These are phyloP conservation scores for Apomyelois bistriatella DNA, from an alignment of 2,888 invertebrate species.

Conservation along the genomic window DNA sequence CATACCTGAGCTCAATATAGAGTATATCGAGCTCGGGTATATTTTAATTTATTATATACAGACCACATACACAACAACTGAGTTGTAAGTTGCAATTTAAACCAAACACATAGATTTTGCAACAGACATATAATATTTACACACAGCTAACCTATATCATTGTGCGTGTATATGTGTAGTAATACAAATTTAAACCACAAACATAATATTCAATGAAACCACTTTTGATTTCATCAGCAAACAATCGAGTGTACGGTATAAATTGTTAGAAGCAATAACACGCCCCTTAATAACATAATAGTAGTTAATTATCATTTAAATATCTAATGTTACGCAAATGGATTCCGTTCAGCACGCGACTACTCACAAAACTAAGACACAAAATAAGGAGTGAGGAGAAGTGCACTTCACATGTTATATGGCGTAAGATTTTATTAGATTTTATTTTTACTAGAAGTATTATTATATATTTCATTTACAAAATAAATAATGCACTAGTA, in stretches of 20 bases:
- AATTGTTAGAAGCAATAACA: conserved; percentile 40
- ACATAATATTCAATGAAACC: conserved; percentile 17
- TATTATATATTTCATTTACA: too few relatives aligned
- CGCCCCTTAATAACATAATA: conserved; percentile 55
- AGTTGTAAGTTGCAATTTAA: too few relatives aligned
- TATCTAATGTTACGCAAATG: conserved; percentile 57
- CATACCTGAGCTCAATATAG: too few relatives aligned
- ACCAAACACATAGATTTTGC: background rate
- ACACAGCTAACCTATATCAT: background rate
- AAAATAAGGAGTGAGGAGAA: background rate
- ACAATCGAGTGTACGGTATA: conserved; percentile 14
- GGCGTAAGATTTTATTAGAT: too few relatives aligned
- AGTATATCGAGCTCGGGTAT: too few relatives aligned
- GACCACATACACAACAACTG: too few relatives aligned
- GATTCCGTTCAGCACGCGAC: conserved; percentile 59
- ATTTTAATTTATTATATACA: too few relatives aligned
- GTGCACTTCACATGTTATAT: too few relatives aligned
- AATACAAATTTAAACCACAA: background rate
- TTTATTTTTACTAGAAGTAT: too few relatives aligned
- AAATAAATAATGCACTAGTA: too few relatives aligned
- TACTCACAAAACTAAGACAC: conserved; percentile 49
- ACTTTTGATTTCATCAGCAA: conserved; percentile 19
- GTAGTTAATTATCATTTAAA: conserved; percentile 62
- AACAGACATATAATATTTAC: background rate
- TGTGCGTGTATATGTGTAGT: background rate